A percentile compares a stretch with the other conserved stretches of the same genome.
phyloP scores from a whole-genome alignment of 92 coral and sea anemone species.

The Metridium senile region DNA sequence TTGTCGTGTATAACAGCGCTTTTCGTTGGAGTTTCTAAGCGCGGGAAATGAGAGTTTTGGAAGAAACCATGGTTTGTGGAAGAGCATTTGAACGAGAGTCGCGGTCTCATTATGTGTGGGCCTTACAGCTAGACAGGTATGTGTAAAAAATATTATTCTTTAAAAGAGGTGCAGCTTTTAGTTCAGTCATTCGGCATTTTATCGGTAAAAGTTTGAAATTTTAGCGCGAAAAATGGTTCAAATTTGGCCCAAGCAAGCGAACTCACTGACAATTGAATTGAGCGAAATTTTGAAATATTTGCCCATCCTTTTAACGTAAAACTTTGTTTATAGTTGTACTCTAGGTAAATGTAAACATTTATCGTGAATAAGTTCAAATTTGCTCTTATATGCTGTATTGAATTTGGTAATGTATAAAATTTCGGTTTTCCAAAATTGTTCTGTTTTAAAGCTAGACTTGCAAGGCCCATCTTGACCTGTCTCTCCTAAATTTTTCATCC shows the following conservation, averaged over 20 bases:
- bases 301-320: neutral
- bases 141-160: constrained; percentile 12
- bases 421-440: neutral
- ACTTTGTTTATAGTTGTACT: no score
- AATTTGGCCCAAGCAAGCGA: neutral
- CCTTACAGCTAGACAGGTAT: constrained; percentile 26
- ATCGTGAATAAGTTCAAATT: no score
- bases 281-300: neutral
- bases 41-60: constrained; percentile 7
- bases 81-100: neutral
- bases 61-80: neutral
- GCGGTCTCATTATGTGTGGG: constrained; percentile 6
- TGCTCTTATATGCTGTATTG: no score
- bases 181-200: neutral
- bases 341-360: no score
- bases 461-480: neutral
- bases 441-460: neutral
- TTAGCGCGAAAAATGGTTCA: constrained; percentile 8
- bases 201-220: neutral
- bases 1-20: neutral
- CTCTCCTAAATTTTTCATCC: neutral
- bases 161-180: neutral
- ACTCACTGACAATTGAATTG: neutral
- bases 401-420: no score
- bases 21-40: neutral